phyloP scores from a whole-genome alignment of 2,888 invertebrate genomes.

The Venustoraphidia nigricollis region DNA sequence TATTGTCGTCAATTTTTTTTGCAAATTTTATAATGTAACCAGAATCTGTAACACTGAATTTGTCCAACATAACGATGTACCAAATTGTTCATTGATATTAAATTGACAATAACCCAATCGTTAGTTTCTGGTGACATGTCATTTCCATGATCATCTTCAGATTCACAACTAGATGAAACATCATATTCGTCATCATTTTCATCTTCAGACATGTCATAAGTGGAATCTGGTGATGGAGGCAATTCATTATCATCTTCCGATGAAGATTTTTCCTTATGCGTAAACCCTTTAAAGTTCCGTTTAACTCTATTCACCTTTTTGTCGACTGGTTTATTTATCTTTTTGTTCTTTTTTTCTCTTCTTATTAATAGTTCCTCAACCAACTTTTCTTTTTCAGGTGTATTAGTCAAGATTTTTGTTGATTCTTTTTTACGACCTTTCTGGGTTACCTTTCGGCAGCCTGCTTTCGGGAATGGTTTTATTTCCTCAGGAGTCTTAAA shows the following conservation, averaged over 20 bases:
- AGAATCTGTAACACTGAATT: background rate
- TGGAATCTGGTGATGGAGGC: too few species aligned
- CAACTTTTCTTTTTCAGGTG: constrained; percentile 9
- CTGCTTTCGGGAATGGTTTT: constrained; percentile 13
- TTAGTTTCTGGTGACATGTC: background rate
- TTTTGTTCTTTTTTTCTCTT: background rate
- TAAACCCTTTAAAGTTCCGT: too few species aligned
- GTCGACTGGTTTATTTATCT: background rate
- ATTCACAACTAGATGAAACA: background rate
- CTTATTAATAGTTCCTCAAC: background rate
- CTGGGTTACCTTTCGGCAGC: constrained; percentile 8
- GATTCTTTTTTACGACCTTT: constrained; percentile 10
- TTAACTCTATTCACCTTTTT: too few species aligned
- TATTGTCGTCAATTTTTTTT: constrained; percentile 10
- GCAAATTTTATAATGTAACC: constrained; percentile 3
- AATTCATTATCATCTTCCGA: too few species aligned
- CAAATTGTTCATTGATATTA: constrained; percentile 13
- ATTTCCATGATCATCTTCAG: background rate
- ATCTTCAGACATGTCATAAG: too few species aligned
- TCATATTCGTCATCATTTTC: background rate
- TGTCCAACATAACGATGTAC: constrained; percentile 13
- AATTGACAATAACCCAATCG: constrained; percentile 15
- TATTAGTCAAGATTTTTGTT: constrained; percentile 11
- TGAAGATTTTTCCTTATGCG: too few species aligned
- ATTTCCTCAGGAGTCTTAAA: constrained; percentile 11